Conservation (phyloP, 2,113 vertebrate genomes). For the Xenus cinereus region DNA sequence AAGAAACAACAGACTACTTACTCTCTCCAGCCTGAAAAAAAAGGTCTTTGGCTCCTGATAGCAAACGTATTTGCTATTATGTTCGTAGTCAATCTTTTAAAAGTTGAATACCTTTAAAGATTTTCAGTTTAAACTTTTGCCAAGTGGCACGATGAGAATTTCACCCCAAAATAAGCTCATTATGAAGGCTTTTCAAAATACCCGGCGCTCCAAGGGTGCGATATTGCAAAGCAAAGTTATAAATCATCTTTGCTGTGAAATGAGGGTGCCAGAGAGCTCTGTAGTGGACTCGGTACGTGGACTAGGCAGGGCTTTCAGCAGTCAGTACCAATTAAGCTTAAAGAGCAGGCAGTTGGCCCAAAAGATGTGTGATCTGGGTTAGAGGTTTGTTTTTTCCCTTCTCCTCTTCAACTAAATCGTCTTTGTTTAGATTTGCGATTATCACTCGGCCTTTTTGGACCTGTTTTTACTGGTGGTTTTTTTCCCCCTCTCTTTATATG, state of each 20-base stretch:
- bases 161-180: neutral
- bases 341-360: neutral
- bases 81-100: conserved; percentile 27
- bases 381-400: neutral
- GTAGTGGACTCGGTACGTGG: neutral
- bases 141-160: neutral
- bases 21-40: conserved; percentile 42
- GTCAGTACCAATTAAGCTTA: neutral
- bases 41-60: neutral
- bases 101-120: neutral
- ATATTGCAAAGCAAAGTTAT: neutral
- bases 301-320: neutral
- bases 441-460: neutral
- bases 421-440: neutral
- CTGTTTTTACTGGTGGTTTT: neutral
- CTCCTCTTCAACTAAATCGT: neutral
- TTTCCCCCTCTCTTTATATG: neutral
- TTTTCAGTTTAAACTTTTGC: neutral
- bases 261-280: neutral
- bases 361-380: neutral
- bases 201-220: neutral
- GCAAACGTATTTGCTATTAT: conserved; percentile 7
- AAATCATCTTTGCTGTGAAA: neutral
- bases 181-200: neutral
- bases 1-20: conserved; percentile 29